Evolutionary conservation across 2,888 invertebrate species (phyloP), one percentile per base, ranked within the genome.

Genomic region (Hanleya hanleyi): DNA sequence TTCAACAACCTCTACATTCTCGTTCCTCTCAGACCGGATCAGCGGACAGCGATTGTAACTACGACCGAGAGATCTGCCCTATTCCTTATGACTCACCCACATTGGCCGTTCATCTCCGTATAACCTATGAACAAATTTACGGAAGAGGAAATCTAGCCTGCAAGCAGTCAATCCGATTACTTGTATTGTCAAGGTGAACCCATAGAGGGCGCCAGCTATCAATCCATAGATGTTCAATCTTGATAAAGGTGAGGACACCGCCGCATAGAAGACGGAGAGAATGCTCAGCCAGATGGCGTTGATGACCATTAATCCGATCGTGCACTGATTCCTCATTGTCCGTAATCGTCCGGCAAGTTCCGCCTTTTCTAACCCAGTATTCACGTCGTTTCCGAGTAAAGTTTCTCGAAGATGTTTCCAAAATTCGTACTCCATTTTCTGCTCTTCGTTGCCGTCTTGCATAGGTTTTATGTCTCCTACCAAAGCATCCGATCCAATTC

Each of bases 151-250:
- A 22, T 82, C 73, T 3, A 79, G 41, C 1, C 84, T 69, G 32
- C 78, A 79, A 1, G 79, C 75, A 1, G 81, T 81, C 72, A 84
- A 76, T 1, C 84, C 84, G 2, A 84, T 69, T 1, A 84, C 69
- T 65, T 84, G 84, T 22, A 84, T 77, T 7, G 77, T 71, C 26
- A 84, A 70, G 0, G 82, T 82, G 61, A 84, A 75, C 1, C 84
- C 84, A 69, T 84, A 84, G 15, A 84, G 77, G 12, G 81, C 81
- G 3, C 81, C 83, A 35, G 82, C 81, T 29, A 84, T 82, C 50
- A 83, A 71, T 4, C 83, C 83, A 47, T 83, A 83, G 3, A 83
- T 73, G 67, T 84, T 83, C n/a, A 84, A 73, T 49, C 78, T 77
- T 22, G 81, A 77, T 32, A 81, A 61, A 26, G 81, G 76, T 0